These are phyloP conservation scores for Grammomys surdaster DNA, from an alignment of 2,113 vertebrate species.

Conservation along the genomic window DNA sequence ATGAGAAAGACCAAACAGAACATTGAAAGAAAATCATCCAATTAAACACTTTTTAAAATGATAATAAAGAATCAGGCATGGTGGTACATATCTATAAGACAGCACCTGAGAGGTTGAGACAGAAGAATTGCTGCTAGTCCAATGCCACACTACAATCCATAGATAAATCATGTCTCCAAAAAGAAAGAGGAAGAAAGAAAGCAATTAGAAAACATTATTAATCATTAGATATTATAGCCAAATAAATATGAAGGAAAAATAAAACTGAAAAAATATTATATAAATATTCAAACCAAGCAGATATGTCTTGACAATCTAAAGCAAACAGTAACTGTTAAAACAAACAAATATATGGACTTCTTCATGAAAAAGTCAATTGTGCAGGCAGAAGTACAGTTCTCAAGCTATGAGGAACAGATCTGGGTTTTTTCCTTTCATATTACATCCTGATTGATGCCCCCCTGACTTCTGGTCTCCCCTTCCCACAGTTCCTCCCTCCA, in stretches of 20 bases:
- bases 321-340: too few species aligned
- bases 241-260: neutral
- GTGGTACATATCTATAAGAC: neutral
- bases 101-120: neutral
- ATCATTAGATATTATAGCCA: neutral
- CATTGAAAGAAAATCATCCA: neutral
- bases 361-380: too few species aligned
- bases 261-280: neutral
- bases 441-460: too few species aligned
- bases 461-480: too few species aligned
- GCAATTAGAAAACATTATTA: neutral
- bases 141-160: neutral
- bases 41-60: neutral
- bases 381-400: too few species aligned
- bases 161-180: neutral
- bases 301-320: too few species aligned
- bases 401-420: too few species aligned
- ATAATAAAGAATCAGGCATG: neutral
- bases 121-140: neutral
- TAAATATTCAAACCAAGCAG: neutral
- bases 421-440: too few species aligned
- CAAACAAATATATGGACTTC: too few species aligned
- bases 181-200: neutral
- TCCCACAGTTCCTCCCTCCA: too few species aligned
- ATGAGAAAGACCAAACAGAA: neutral